Percentiles rank a stretch among this genome's conserved stretches.
Conservation (phyloP, 2,797 vertebrate species). For the Danio aesculapii region DNA sequence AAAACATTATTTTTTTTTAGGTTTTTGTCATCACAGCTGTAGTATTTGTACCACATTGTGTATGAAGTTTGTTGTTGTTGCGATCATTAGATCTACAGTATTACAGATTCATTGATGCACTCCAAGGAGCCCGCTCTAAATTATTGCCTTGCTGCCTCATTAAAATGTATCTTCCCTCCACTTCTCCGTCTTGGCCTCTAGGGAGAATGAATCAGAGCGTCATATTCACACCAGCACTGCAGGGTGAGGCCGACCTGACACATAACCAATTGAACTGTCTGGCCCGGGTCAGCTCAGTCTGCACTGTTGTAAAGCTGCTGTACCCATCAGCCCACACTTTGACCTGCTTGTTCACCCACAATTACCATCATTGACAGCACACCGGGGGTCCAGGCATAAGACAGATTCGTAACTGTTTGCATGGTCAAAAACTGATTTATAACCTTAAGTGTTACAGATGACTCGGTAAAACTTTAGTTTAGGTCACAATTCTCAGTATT, state of each 20-base stretch:
- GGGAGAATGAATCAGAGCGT: background rate
- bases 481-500: too few relatives aligned
- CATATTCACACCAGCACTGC: conserved; percentile 10
- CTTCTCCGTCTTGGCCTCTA: background rate
- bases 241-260: background rate
- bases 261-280: background rate
- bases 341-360: background rate
- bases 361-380: background rate
- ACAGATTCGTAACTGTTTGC: background rate
- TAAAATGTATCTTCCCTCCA: conserved; percentile 13
- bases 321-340: background rate
- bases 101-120: background rate
- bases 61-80: background rate
- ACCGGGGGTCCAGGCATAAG: background rate
- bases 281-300: background rate
- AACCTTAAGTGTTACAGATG: background rate
- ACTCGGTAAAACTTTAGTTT: too few relatives aligned
- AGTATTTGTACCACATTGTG: background rate
- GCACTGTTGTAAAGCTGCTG: background rate
- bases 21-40: background rate
- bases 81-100: background rate
- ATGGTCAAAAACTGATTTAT: background rate
- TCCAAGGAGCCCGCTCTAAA: background rate
- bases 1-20: background rate
- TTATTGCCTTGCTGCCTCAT: background rate